phyloP scores from a whole-genome alignment of 53 echinoderm and acorn worm genomes.

The Arbacia lixula region DNA sequence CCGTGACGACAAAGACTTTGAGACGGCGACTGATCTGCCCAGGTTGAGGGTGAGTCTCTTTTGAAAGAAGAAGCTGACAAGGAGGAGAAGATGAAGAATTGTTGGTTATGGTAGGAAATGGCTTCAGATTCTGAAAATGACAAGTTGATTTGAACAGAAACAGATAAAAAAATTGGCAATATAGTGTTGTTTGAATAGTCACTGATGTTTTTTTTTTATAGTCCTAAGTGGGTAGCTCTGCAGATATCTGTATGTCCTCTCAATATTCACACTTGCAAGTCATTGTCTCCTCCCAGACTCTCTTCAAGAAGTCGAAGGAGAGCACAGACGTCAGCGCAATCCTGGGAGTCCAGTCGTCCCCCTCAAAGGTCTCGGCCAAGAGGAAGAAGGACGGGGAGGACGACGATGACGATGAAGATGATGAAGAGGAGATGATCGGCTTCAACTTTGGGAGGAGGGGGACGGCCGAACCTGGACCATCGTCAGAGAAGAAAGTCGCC shows the following conservation, averaged over 20 bases:
- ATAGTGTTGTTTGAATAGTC: too few species aligned
- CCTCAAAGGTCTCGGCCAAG: slow-evolving; percentile 65
- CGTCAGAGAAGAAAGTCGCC: background rate
- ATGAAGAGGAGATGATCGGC: slow-evolving; percentile 40
- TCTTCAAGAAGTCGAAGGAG: slow-evolving; percentile 96
- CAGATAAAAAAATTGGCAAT: too few species aligned
- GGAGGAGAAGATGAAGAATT: too few species aligned
- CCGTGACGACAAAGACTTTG: slow-evolving; percentile 89
- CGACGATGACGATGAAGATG: slow-evolving; percentile 48
- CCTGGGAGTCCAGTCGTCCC: slow-evolving; percentile 45
- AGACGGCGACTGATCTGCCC: slow-evolving; percentile 78
- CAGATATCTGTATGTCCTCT: too few species aligned
- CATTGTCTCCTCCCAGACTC: slow-evolving; percentile 52
- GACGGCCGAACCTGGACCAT: background rate
- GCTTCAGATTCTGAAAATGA: too few species aligned
- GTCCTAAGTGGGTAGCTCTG: too few species aligned
- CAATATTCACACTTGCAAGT: too few species aligned
- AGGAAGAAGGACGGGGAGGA: slow-evolving; percentile 38
- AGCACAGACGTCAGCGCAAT: slow-evolving; percentile 79
- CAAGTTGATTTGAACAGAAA: too few species aligned
- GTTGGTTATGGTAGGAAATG: too few species aligned
- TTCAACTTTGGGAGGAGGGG: slow-evolving; percentile 39
- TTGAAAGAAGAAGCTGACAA: too few species aligned
- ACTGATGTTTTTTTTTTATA: too few species aligned
- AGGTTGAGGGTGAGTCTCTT: slow-evolving; percentile 78